Percentiles rank a stretch among this genome's conserved stretches.
Conservation (phyloP, 2,113 vertebrate species). For the Triplophysa dalaica region DNA sequence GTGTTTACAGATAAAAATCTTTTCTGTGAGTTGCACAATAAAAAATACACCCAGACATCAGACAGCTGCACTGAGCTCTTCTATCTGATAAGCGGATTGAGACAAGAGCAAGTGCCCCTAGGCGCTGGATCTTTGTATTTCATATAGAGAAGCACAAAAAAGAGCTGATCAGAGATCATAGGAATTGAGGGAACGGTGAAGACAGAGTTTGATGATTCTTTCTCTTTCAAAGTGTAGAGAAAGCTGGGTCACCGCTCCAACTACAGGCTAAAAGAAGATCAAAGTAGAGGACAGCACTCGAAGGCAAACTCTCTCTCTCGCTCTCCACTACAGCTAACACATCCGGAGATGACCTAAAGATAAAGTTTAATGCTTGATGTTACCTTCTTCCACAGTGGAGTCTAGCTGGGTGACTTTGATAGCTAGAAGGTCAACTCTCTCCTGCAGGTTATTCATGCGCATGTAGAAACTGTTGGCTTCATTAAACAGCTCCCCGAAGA, state of each 20-base stretch:
- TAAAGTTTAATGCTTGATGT: constrained; percentile 27
- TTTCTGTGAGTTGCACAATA: neutral
- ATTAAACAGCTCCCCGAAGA: constrained; percentile 91
- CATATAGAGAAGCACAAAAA: constrained; percentile 1
- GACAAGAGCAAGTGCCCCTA: neutral
- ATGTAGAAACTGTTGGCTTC: constrained; percentile 93
- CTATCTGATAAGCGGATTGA: neutral
- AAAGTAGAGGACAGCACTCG: constrained; percentile 43
- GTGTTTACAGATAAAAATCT: constrained; percentile 1
- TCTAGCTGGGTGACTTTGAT: constrained; percentile 93
- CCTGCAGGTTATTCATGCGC: constrained; percentile 90
- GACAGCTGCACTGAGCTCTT: neutral
- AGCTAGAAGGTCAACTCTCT: constrained; percentile 88
- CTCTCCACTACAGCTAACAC: neutral
- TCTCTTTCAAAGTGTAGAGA: constrained; percentile 23
- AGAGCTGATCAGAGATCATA: neutral
- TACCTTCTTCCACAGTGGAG: constrained; percentile 92
- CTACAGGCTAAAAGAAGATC: constrained; percentile 34
- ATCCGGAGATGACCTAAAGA: neutral
- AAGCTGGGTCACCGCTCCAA: constrained; percentile 48
- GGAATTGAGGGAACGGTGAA: constrained; percentile 2
- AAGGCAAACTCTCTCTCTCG: constrained; percentile 13
- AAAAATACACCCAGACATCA: constrained; percentile 5
- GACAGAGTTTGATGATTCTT: constrained; percentile 21
- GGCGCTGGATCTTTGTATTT: constrained; percentile 1